phyloP scores from a whole-genome alignment of 2,888 invertebrate genomes.

The Koerneria pararmatus region DNA sequence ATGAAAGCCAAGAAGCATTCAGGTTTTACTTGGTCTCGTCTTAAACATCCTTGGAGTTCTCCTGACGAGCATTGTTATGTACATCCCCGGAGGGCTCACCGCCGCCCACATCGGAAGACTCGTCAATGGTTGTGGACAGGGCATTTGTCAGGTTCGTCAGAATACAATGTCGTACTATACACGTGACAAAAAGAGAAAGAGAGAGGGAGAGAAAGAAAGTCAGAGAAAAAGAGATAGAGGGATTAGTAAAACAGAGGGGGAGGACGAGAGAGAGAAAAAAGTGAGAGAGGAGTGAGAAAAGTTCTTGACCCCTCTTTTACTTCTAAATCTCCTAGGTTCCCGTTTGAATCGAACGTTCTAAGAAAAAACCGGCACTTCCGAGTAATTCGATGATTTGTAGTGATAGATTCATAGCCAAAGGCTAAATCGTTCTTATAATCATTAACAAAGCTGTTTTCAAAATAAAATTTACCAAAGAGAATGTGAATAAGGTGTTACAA shows the following conservation, averaged over 20 bases:
- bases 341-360: too few relatives aligned
- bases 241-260: background rate
- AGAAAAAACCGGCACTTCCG: too few relatives aligned
- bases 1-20: background rate
- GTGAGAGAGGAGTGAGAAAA: slow-evolving; percentile 4
- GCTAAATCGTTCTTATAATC: too few relatives aligned
- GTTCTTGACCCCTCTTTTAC: too few relatives aligned
- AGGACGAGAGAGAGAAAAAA: background rate
- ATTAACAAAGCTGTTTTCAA: too few relatives aligned
- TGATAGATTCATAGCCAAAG: too few relatives aligned
- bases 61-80: slow-evolving; percentile 38
- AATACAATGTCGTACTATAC: background rate
- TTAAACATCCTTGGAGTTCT: slow-evolving; percentile 48
- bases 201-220: background rate
- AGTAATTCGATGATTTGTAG: too few relatives aligned
- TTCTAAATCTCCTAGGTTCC: too few relatives aligned
- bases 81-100: slow-evolving; percentile 32
- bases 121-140: slow-evolving; percentile 53
- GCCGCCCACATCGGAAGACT: slow-evolving; percentile 42
- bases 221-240: background rate
- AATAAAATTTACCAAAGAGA: too few relatives aligned
- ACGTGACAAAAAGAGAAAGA: background rate
- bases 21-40: slow-evolving; percentile 30
- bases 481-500: too few relatives aligned
- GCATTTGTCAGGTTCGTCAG: slow-evolving; percentile 40